Evolutionary conservation across 1,140 invertebrate genomes (phyloP).

Genomic region (Trichogramma pretiosum): DNA sequence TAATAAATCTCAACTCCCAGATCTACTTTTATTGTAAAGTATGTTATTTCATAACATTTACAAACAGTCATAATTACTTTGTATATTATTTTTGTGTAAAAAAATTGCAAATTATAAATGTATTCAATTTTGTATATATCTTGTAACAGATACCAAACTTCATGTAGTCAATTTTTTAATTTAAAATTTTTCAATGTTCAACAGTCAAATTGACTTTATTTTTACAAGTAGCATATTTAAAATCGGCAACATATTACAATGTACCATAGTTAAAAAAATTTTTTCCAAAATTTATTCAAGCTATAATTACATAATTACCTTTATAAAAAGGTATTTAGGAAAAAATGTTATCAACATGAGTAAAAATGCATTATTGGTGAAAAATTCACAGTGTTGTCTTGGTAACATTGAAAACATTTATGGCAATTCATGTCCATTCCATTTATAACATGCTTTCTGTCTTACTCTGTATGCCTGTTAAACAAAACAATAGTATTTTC

Average conservation of each 20-base stretch:
- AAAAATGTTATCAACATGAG: slow-evolving; percentile 15
- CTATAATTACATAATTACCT: slow-evolving; percentile 12
- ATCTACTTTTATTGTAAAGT: slow-evolving; percentile 16
- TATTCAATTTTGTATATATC: slow-evolving; percentile 18
- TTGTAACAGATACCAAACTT: neutral
- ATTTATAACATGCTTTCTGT: slow-evolving; percentile 29
- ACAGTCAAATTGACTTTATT: neutral
- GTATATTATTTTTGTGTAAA: slow-evolving; percentile 15
- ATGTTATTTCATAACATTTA: slow-evolving; percentile 23
- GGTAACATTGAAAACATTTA: slow-evolving; percentile 20
- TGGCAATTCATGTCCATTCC: slow-evolving; percentile 30
- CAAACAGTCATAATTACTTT: slow-evolving; percentile 18
- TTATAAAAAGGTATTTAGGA: slow-evolving; percentile 13
- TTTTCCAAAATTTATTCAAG: neutral
- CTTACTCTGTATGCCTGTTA: slow-evolving; percentile 28
- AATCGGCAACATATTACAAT: neutral
- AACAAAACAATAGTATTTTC: slow-evolving; percentile 23
- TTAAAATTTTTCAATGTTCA: neutral
- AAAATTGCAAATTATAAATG: slow-evolving; percentile 22
- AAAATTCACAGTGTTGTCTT: slow-evolving; percentile 19
- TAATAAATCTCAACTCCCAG: slow-evolving; percentile 8
- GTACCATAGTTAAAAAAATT: slow-evolving; percentile 1
- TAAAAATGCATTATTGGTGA: slow-evolving; percentile 19
- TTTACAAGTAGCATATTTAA: neutral
- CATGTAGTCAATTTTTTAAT: too few species aligned